phyloP scores from a whole-genome alignment of 1,140 invertebrate species.

The Holotrichia oblita region DNA sequence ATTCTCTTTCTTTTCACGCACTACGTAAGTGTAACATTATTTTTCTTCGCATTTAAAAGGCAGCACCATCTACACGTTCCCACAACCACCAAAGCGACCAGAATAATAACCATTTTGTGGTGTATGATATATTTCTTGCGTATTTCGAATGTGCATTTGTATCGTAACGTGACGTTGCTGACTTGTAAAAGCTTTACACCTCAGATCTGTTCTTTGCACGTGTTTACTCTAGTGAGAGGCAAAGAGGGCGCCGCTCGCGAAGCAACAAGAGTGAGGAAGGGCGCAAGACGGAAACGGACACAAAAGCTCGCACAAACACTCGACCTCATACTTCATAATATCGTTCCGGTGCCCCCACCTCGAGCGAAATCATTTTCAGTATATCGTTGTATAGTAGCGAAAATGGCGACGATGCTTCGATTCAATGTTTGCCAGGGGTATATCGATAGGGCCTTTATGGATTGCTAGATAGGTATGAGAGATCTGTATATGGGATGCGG shows the following conservation, averaged over 20 bases:
- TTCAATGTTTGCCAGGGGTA: constrained; percentile 2
- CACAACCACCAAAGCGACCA: background rate
- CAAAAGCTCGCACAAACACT: constrained; percentile 5
- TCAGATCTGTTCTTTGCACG: too few relatives aligned
- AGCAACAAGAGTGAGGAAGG: background rate
- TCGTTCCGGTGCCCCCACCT: background rate
- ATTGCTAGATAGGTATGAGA: background rate
- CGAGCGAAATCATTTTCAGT: background rate
- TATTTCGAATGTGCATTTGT: constrained; percentile 3
- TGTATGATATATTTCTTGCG: background rate
- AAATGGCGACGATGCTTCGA: background rate
- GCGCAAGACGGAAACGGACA: background rate
- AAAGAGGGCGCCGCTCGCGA: background rate
- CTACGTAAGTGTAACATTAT: background rate
- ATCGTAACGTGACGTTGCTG: background rate
- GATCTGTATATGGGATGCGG: background rate
- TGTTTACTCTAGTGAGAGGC: background rate
- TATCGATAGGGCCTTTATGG: background rate
- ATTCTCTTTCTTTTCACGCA: too few relatives aligned
- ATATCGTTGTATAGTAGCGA: background rate
- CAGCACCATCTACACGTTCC: background rate
- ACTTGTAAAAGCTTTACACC: constrained; percentile 1
- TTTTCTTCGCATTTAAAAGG: background rate
- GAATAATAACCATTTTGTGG: background rate
- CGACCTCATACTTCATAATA: constrained; percentile 10